Base-by-base conservation (phyloP, 2,113 vertebrate species). In the Microtus pennsylvanicus region DNA sequence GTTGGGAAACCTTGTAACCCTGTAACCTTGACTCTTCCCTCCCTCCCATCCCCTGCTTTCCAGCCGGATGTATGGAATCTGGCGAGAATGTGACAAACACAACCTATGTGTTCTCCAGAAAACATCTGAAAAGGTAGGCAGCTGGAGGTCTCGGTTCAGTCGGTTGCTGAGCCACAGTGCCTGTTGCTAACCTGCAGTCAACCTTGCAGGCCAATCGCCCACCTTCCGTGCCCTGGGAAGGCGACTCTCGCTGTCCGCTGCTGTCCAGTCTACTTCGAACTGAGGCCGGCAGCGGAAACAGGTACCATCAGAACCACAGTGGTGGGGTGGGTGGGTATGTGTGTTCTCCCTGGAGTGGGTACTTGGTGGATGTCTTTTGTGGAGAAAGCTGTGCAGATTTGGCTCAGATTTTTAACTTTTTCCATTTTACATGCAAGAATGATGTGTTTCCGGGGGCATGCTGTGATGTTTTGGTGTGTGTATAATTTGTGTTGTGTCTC, bases 221-320 rank as follows among this genome's bases (percentile, higher is more conserved):
- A 99, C 92, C 98, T 99, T 55, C 99, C 99, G 0, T 99, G 99
- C 91, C 99, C 99, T 28, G 97, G 98, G 69, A 99, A 99, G 97
- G 99, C 99, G 1, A 99, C 99, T 0, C 98, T 99, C 21, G 99
- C 99, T n/a, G 99, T 99, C 91, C 99, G 99, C 88, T 99, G 99
- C 98, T 99, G 99, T 65, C 99, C 99, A 0, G 98, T 99, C 87
- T 99, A 99, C 98, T 99, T 99, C 91, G 99, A 99, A 87, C 95
- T 99, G 95, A 99, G 99, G 97, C 98, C 96, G 11, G 97, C 97
- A 61, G 98, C 94, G 55, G 98, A 95, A 76, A 96, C 99, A 99
- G 99, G 99, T 99, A 98, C 92, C 87, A 19, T 35, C 70, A 61
- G 87, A 67, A 5, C 45, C 50, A 0, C 6, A 1, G 26, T 2